Base-by-base conservation (phyloP, 2,113 vertebrate species). In the Alosa alosa region DNA sequence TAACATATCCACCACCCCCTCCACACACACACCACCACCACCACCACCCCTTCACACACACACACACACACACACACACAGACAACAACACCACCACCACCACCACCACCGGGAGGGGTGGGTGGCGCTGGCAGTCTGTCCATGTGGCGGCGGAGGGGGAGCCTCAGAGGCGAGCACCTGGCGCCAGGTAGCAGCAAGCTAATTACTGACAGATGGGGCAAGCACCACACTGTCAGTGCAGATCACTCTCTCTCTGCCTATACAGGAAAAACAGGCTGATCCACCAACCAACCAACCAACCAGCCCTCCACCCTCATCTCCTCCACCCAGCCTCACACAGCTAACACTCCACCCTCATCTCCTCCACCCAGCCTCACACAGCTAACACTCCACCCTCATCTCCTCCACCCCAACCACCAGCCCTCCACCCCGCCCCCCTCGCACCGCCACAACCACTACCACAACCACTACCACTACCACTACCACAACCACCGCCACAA, bases 171-270 rank as follows among this genome's bases (percentile, higher is more conserved):
- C 90, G 90, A 87, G 87, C 85, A 86, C 89, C 88, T 82, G 87
- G 90, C 86, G 88, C 84, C 89, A 92, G 90, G 87, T 88, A 91
- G 90, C 92, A 88, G 86, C 88, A 83, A 91, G 86, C 92, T 93
- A 94, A 95, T 94, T 94, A 94, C 90, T 91, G 91, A 92, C 95
- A 95, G 95, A 95, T 95, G 95, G 94, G 90, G 91, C 89, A 92
- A 93, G 91, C 92, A 94, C 91, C 92, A 92, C 93, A 92, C 91
- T 91, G 91, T 91, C 90, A 93, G 91, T 92, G 91, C 84, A 91
- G 90, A 94, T 92, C 90, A 88, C 90, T 89, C 89, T 91, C 94
- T 31, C 39, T 75, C 36, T 36, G 31, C 60, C 60, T 64, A 20
- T 22, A 64, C n/a, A 25, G 2, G 22, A 64, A 25, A 64, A 9